These are phyloP conservation scores for Geopemphigus sp. DNA, from an alignment of 1,140 invertebrate species.

Conservation along the genomic window DNA sequence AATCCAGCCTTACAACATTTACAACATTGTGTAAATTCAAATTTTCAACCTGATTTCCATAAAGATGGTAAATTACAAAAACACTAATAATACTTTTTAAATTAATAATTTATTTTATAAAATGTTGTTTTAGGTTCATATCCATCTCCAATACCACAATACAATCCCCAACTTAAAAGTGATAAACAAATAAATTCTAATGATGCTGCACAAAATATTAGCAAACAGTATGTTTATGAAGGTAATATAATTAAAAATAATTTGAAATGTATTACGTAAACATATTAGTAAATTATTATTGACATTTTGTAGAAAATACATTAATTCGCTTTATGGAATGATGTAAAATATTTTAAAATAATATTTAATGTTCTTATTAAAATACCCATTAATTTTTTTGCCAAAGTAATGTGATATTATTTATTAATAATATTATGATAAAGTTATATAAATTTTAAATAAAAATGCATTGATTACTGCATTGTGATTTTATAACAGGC, in stretches of 20 bases:
- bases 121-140: conserved; percentile 23
- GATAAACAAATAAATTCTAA: conserved; percentile 14
- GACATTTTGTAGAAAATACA: neutral
- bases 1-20: conserved; percentile 4
- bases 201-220: conserved; percentile 18
- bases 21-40: conserved; percentile 35
- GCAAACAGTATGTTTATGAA: conserved; percentile 42
- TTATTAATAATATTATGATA: neutral
- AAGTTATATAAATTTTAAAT: neutral
- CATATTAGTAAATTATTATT: no score
- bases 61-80: conserved; percentile 20
- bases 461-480: neutral
- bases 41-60: conserved; percentile 46
- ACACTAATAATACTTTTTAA: neutral
- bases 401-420: neutral
- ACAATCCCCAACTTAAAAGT: neutral
- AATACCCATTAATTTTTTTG: neutral
- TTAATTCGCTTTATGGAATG: no score
- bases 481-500: neutral
- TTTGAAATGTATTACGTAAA: no score
- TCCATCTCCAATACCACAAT: conserved; percentile 43
- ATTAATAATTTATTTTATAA: conserved; percentile 5
- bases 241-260: conserved; percentile 7
- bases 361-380: neutral
- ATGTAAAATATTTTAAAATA: neutral